Percentiles rank a stretch among this genome's conserved stretches.
Conservation (phyloP, 2,113 vertebrate genomes). For the Limnothrissa miodon region DNA sequence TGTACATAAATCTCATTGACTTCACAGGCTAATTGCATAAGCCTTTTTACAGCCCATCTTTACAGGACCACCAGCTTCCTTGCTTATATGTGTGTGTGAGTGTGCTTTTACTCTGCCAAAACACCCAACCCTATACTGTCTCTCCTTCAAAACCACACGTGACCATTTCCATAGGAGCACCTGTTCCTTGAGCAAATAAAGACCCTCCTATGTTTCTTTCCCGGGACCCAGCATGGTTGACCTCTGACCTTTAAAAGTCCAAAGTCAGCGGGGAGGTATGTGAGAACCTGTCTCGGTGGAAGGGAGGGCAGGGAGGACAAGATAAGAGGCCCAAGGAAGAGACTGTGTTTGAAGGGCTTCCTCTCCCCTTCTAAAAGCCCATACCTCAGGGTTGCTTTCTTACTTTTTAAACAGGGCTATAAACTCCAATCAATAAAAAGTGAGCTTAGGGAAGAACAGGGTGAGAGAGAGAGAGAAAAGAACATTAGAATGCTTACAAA, state of each 20-base stretch:
- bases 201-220: constrained; percentile 42
- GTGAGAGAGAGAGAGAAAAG: not conserved
- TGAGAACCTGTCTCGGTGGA: constrained; percentile 23
- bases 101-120: not conserved
- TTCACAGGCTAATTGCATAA: constrained; percentile 1
- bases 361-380: constrained; percentile 33
- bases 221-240: constrained; percentile 37
- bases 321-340: constrained; percentile 57
- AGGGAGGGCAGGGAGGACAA: constrained; percentile 24
- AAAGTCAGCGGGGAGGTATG: constrained; percentile 41
- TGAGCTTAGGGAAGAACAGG: not conserved
- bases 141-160: constrained; percentile 29
- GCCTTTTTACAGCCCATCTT: constrained; percentile 1
- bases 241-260: constrained; percentile 48
- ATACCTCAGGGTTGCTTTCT: constrained; percentile 23
- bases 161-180: constrained; percentile 42
- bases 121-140: not conserved
- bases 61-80: not conserved
- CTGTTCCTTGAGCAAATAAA: constrained; percentile 41
- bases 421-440: constrained; percentile 43
- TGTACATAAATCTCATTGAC: constrained; percentile 7
- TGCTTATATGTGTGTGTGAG: not conserved
- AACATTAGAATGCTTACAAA: constrained; percentile 5
- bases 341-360: constrained; percentile 45
- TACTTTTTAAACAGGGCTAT: constrained; percentile 34